Conservation (phyloP, 2,888 invertebrate species). For the Desoria tigrina region DNA sequence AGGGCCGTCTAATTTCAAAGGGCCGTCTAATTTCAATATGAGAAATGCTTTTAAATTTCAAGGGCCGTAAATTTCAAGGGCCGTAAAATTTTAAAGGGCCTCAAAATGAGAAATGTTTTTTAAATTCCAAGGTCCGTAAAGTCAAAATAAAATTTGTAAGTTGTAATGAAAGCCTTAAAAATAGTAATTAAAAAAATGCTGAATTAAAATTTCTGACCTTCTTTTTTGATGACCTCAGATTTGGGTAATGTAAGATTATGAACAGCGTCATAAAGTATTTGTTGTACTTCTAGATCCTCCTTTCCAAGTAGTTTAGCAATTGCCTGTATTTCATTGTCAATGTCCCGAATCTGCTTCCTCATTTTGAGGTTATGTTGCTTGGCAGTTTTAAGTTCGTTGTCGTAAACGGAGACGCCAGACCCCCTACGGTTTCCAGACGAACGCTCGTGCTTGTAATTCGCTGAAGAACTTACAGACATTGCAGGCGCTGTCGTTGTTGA, state of each 20-base stretch:
- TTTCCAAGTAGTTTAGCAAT: slow-evolving; percentile 51
- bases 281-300: slow-evolving; percentile 45
- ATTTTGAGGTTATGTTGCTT: slow-evolving; percentile 81
- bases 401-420: slow-evolving; percentile 78
- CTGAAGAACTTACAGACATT: neutral
- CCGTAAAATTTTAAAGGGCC: no score
- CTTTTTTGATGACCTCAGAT: slow-evolving; percentile 51
- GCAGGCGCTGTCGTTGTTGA: neutral
- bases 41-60: no score
- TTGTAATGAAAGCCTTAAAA: neutral
- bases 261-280: slow-evolving; percentile 44
- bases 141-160: slow-evolving; percentile 1
- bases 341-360: slow-evolving; percentile 77
- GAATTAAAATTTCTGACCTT: slow-evolving; percentile 40
- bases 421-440: slow-evolving; percentile 64
- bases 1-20: no score
- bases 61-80: no score
- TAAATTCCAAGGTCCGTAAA: no score
- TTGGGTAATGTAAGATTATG: slow-evolving; percentile 50
- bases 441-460: neutral
- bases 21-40: no score
- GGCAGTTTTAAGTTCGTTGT: slow-evolving; percentile 78
- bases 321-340: slow-evolving; percentile 74
- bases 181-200: neutral
- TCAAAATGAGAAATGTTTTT: no score